These are phyloP conservation scores for Penaeus monodon DNA, from an alignment of 2,888 invertebrate genomes.

Conservation along the genomic window DNA sequence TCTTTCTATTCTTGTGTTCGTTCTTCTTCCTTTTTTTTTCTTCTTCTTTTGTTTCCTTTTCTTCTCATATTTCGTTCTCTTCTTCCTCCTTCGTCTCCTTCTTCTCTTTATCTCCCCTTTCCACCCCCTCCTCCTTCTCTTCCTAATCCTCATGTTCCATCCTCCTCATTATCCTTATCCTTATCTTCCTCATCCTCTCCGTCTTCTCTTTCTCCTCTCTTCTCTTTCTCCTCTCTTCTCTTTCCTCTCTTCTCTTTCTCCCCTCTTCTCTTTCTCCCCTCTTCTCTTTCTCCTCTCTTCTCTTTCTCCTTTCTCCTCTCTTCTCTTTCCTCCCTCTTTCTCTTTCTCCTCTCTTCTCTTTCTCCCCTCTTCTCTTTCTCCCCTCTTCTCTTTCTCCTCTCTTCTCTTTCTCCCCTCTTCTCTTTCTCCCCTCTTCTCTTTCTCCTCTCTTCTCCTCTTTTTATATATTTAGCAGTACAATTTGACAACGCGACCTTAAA, in stretches of 20 bases:
- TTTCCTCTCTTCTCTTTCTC: background rate
- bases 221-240: background rate
- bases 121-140: background rate
- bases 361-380: background rate
- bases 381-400: background rate
- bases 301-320: background rate
- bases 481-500: too few species aligned
- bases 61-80: background rate
- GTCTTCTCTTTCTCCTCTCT: background rate
- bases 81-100: background rate
- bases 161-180: background rate
- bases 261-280: background rate
- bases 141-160: background rate
- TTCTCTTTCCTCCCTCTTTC: background rate
- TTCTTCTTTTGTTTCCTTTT: too few species aligned
- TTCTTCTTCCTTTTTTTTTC: too few species aligned
- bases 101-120: background rate
- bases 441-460: background rate
- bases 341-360: background rate
- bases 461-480: too few species aligned
- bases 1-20: too few species aligned
- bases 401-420: background rate
- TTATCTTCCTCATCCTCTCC: background rate
- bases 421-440: background rate
- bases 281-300: background rate